phyloP scores from a whole-genome alignment of 2,113 vertebrate species.

The Protomyctophum bolini region DNA sequence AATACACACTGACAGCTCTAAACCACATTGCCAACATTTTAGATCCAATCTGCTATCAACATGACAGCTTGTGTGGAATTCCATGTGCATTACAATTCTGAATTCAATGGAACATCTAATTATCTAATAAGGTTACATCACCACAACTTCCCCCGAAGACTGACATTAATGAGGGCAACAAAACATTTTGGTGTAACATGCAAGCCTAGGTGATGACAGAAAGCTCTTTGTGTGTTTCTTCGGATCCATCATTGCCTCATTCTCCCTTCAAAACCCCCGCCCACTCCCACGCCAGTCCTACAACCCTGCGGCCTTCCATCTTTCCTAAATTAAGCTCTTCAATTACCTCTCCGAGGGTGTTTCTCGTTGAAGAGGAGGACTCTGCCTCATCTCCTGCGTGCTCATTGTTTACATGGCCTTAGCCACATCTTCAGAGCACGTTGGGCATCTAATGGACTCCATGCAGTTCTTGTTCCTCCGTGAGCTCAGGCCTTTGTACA shows the following conservation, averaged over 20 bases:
- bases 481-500: conserved; percentile 32
- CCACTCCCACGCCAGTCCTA: background rate
- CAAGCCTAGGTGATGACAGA: conserved; percentile 42
- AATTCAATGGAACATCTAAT: conserved; percentile 8
- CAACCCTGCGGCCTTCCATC: background rate
- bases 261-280: conserved; percentile 4
- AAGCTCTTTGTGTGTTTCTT: background rate
- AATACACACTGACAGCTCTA: conserved; percentile 19
- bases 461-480: conserved; percentile 33
- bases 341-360: conserved; percentile 40
- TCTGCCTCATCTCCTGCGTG: conserved; percentile 25
- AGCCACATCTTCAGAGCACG: conserved; percentile 40
- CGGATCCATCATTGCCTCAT: conserved; percentile 33
- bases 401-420: conserved; percentile 41
- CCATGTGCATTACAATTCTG: background rate
- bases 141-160: conserved; percentile 15
- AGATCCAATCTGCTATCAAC: background rate
- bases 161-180: conserved; percentile 22
- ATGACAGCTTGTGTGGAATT: background rate
- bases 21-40: conserved; percentile 19
- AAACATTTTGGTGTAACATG: conserved; percentile 37
- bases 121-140: conserved; percentile 16
- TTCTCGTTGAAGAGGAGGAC: conserved; percentile 47
- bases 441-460: conserved; percentile 49
- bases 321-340: conserved; percentile 29